These are phyloP conservation scores for Oostethus manadensis DNA, from an alignment of 2,113 vertebrate species.

Conservation along the genomic window DNA sequence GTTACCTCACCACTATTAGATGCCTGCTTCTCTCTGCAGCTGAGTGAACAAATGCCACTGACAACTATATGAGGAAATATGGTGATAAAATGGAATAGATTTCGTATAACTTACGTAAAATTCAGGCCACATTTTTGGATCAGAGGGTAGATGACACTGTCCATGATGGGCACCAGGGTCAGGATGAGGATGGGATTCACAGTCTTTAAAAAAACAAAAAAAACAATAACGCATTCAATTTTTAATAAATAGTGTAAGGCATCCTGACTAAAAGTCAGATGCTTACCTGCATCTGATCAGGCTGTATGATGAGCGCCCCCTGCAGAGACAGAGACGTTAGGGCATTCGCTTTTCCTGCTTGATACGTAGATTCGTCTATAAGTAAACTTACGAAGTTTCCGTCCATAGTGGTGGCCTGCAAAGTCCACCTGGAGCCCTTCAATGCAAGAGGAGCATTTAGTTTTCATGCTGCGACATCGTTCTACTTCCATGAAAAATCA, in stretches of 20 bases:
- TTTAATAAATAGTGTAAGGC: neutral
- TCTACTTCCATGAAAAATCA: conserved; percentile 65
- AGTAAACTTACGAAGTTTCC: conserved; percentile 83
- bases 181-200: conserved; percentile 90
- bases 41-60: too few species aligned
- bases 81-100: too few species aligned
- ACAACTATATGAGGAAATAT: too few species aligned
- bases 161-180: conserved; percentile 83
- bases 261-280: neutral
- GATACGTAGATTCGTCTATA: neutral
- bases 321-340: conserved; percentile 48
- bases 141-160: conserved; percentile 82
- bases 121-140: conserved; percentile 85
- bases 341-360: conserved; percentile 1
- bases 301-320: conserved; percentile 80
- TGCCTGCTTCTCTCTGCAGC: too few species aligned
- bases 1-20: neutral
- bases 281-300: conserved; percentile 94
- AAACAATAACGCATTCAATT: too few species aligned
- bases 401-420: conserved; percentile 88
- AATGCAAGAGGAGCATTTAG: conserved; percentile 10
- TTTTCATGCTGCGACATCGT: neutral
- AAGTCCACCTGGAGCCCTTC: conserved; percentile 93
- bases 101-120: conserved; percentile 82
- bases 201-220: conserved; percentile 66